phyloP scores from a whole-genome alignment of 1,140 invertebrate species.

The Pomacea maculata region DNA sequence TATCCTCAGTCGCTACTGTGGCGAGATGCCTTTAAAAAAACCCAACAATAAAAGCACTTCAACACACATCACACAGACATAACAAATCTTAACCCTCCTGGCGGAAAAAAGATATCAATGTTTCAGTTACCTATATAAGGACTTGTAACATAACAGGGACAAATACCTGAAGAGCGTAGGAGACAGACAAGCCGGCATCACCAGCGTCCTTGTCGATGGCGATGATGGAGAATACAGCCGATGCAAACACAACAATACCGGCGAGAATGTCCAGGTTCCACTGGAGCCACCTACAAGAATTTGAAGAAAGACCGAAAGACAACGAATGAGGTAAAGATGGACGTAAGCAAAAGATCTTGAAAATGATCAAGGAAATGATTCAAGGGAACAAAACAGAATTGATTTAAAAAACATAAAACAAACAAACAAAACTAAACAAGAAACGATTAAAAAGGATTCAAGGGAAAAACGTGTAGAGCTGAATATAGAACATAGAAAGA shows the following conservation, averaged over 20 bases:
- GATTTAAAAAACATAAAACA: neutral
- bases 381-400: neutral
- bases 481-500: no score
- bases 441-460: neutral
- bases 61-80: no score
- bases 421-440: neutral
- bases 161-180: conserved; percentile 67
- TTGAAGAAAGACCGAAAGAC: neutral
- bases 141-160: neutral
- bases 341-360: neutral
- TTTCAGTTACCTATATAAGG: no score
- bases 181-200: conserved; percentile 65
- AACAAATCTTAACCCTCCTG: no score
- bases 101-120: no score
- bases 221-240: conserved; percentile 67
- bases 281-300: conserved; percentile 80
- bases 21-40: no score
- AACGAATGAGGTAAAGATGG: no score
- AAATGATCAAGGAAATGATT: no score
- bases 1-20: no score
- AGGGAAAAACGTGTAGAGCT: no score
- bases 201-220: conserved; percentile 58
- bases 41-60: no score
- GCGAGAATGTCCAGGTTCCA: conserved; percentile 84
- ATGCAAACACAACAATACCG: conserved; percentile 67